Evolutionary conservation across 2,888 invertebrate genomes (phyloP), one percentile per base, ranked within the genome.

Genomic region (Apotomis capreana): DNA sequence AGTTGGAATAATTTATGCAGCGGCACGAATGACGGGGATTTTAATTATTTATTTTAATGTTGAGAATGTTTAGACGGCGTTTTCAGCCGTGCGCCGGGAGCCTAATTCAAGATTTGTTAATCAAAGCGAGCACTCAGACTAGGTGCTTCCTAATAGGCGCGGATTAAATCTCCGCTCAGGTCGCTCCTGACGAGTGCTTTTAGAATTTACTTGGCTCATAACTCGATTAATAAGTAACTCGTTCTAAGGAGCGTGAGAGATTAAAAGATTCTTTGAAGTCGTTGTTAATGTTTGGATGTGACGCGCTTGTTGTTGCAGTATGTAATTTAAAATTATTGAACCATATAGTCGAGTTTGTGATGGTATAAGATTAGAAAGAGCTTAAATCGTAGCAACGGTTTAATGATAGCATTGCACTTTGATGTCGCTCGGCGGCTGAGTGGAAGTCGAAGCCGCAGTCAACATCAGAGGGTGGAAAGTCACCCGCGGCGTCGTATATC

Each of bases 221-320:
- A 87, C 83, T 83, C 78, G 86, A 88, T 89, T 89, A 90, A 87
- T 87, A 87, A 89, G 87, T 83, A 67, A 68, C 62, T 68, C 15
- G 37, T 58, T 58, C 37, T 37, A 57, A 55, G 26, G 36, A 36
- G 46, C 55, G 55, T 57, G 46, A 8, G 55, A 65, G 55, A 65
- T 57, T 46, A 44, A 36, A 65, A 65, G n/a, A 36, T 9, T 2
- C 15, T 55, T 54, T 57, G n/a, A 65, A 26, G 46, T 65, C 40
- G n/a, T 8, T 44, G 12, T n/a, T 57, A 4, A 57, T 26, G 26
- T 57, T 26, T 36, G 55, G 6, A 12, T 37, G 6, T 37, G 36
- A 36, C 4, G 36, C 26, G 36, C n/a, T 26, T 58, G n/a, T 36
- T 57, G n/a, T 37, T 58, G 37, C n/a, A 58, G 37, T 37, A 36